These are phyloP conservation scores for Psococerastis gibbosa DNA, from an alignment of 2,888 invertebrate genomes.

Conservation along the genomic window DNA sequence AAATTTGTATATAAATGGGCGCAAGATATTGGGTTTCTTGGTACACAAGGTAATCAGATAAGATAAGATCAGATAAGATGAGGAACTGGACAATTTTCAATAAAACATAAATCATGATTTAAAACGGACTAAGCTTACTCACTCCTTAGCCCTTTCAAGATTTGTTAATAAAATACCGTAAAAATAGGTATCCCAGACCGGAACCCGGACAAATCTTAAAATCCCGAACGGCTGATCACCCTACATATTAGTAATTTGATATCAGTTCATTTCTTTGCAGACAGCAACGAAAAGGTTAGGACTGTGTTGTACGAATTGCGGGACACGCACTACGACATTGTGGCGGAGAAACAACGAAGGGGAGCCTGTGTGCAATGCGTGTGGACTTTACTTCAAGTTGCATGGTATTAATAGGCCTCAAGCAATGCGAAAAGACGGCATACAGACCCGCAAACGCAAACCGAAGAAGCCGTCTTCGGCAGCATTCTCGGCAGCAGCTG, in stretches of 20 bases:
- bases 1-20: no score
- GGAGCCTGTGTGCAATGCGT: conserved; percentile 94
- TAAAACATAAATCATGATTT: no score
- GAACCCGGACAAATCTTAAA: no score
- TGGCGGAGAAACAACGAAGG: conserved; percentile 98
- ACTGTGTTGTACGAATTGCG: conserved; percentile 89
- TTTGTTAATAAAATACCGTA: background rate
- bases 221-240: no score
- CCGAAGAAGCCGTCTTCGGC: conserved; percentile 46
- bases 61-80: no score
- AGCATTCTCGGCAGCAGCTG: conserved; percentile 12
- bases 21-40: no score
- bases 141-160: background rate
- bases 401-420: conserved; percentile 94
- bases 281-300: conserved; percentile 75
- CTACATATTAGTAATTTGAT: no score
- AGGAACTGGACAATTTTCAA: no score
- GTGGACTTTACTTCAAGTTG: conserved; percentile 92
- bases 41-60: no score
- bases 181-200: no score
- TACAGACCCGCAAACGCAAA: conserved; percentile 89
- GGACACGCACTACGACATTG: conserved; percentile 90
- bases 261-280: conserved; percentile 33
- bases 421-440: conserved; percentile 92
- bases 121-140: no score